Evolutionary conservation across 2,888 invertebrate species (phyloP).

Genomic region (Stenurella melanura): DNA sequence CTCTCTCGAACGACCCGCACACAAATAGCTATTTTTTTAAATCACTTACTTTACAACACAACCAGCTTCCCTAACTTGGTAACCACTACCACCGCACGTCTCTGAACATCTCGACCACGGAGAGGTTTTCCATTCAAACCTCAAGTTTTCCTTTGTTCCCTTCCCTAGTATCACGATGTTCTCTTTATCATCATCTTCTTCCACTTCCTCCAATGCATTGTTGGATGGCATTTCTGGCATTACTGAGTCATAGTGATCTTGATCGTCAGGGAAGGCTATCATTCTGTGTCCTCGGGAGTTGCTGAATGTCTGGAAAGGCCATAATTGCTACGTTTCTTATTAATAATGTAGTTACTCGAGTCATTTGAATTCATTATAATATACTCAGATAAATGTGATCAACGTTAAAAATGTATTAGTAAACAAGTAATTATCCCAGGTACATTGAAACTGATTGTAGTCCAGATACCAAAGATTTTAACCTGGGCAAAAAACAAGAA

Average conservation of each 20-base stretch:
- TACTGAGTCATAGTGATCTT: conserved; percentile 29
- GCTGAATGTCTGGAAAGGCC: conserved; percentile 87
- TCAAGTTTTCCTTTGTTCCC: conserved; percentile 73
- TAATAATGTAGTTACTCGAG: conserved; percentile 59
- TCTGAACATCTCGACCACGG: conserved; percentile 92
- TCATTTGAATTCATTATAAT: not conserved
- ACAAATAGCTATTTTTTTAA: no score
- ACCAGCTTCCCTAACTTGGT: conserved; percentile 82
- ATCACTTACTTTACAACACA: conserved; percentile 77
- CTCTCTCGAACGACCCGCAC: no score
- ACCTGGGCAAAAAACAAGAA: no score
- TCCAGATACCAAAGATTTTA: no score
- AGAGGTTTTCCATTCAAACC: conserved; percentile 87
- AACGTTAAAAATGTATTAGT: not conserved
- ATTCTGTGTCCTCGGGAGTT: conserved; percentile 84
- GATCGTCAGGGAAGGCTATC: conserved; percentile 73
- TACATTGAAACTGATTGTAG: no score
- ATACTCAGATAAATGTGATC: not conserved
- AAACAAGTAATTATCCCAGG: no score
- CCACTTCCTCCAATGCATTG: conserved; percentile 42
- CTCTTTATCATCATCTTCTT: conserved; percentile 60
- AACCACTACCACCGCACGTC: conserved; percentile 86
- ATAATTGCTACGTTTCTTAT: conserved; percentile 83
- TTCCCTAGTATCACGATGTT: conserved; percentile 69
- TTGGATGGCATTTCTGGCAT: conserved; percentile 27